A percentile compares a stretch with the other conserved stretches of the same genome.
Conservation (phyloP, 2,797 vertebrate species). For the Tokudaia tokunoshimensis region DNA sequence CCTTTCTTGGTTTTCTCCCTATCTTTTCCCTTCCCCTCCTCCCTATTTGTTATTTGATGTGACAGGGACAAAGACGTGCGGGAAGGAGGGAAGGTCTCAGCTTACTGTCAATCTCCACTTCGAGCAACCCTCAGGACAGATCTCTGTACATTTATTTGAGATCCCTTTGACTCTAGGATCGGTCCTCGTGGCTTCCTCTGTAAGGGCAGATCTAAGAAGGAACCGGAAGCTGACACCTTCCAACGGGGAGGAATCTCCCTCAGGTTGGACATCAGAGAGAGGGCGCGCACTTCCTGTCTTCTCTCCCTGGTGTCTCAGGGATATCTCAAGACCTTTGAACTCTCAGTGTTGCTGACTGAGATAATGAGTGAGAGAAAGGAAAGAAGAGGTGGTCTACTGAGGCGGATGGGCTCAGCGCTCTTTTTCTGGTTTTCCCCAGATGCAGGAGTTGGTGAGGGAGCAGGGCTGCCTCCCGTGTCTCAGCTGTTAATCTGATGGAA, state of each 20-base stretch:
- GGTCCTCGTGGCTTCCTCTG: background rate
- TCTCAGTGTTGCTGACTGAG: background rate
- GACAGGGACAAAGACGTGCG: background rate
- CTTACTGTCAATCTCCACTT: background rate
- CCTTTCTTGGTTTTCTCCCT: conserved; percentile 23
- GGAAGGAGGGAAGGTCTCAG: background rate
- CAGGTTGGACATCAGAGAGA: background rate
- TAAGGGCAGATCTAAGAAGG: background rate
- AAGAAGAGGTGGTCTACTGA: background rate
- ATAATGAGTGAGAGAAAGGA: background rate
- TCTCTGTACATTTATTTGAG: background rate
- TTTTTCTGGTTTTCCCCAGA: background rate
- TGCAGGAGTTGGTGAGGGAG: background rate
- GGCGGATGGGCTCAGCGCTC: background rate
- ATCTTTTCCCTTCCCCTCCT: background rate
- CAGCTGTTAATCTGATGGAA: background rate
- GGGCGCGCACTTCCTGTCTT: background rate
- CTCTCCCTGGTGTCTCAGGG: background rate
- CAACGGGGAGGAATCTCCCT: background rate
- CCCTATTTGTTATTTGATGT: background rate
- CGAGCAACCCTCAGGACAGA: background rate
- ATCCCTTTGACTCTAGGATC: background rate
- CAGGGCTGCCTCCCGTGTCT: background rate
- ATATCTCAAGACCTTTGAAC: conserved; percentile 28
- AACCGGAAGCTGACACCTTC: background rate